Evolutionary conservation across 92 coral and sea anemone genomes (phyloP), one percentile per base, ranked within the genome.

Genomic region (Zoanthus sansibaricus): DNA sequence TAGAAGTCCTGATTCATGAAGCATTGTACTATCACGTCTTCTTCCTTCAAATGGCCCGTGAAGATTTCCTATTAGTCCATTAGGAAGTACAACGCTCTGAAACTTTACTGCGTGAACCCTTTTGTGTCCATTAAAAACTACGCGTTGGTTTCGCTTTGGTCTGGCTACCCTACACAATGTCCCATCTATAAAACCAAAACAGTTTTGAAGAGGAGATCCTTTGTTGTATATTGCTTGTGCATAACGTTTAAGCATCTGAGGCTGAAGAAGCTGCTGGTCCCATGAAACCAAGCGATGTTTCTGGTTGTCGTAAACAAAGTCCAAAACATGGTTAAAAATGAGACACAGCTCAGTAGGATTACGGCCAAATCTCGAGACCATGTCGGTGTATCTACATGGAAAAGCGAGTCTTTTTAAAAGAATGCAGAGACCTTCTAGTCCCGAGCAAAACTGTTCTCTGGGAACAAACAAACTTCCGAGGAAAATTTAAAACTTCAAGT

Each of bases 301-400:
- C 17, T 91, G 87, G 8, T 44, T 33, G 62, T 68, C 31, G 54
- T 87, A 88, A 66, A 88, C 86, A 82, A 21, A 83, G 71, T 83
- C 76, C 9, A 83, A 20, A 37, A 89, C 83, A 25, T 73, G 73
- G 21, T 87, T 87, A 42, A 91, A 87, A 7, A 91, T 91, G 5
- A 91, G 46, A 54, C 94, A 88, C 21, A 91, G 79, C 54, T 91
- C 94, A 17, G 94, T 91, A 14, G 94, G 90, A 69, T 88, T 91
- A 20, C 94, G 64, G 2, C 94, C 91, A 91, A 91, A 91, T 16
- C 89, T 20, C 3, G 71, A 37, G 1, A 56, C 94, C 94, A 91
- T 88, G 48, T 88, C 92, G 14, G 84, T 71, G 55, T 83, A 88
- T 20, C 94, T 73, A 55, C 92, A 88, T 0, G 94, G 92, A 54